Evolutionary conservation across 2,888 invertebrate species (phyloP).

Genomic region (Pristionchus maxplancki): DNA sequence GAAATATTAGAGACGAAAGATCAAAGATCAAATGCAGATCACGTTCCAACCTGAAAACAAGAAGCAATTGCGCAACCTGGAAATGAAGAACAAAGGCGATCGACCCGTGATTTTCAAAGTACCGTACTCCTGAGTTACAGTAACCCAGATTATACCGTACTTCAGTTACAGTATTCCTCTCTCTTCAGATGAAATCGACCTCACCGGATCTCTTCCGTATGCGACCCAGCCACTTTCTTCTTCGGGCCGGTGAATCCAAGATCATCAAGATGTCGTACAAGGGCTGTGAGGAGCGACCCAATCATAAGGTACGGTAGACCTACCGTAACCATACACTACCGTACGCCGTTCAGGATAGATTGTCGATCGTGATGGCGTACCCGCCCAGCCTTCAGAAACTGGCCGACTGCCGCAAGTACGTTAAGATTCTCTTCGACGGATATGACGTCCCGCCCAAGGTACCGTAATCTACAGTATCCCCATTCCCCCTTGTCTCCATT

Average conservation of each 20-base stretch:
- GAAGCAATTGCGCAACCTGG: too few species aligned
- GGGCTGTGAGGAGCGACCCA: neutral
- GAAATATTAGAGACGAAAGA: too few species aligned
- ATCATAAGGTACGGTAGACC: too few species aligned
- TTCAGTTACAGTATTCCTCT: too few species aligned
- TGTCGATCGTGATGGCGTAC: neutral
- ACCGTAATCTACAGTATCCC: too few species aligned
- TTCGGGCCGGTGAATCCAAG: neutral
- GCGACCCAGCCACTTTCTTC: neutral
- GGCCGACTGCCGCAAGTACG: neutral
- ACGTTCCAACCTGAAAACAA: too few species aligned
- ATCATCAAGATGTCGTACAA: neutral
- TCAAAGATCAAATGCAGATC: too few species aligned
- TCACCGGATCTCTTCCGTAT: neutral
- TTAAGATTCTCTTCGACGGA: neutral
- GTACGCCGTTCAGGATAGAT: neutral
- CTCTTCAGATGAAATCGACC: neutral
- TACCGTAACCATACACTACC: neutral
- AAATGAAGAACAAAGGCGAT: neutral
- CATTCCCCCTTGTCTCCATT: too few species aligned
- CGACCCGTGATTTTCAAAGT: neutral
- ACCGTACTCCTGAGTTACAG: too few species aligned
- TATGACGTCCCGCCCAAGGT: neutral
- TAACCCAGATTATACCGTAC: neutral
- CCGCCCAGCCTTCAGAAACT: neutral